Evolutionary conservation across 1,140 invertebrate genomes (phyloP), one percentile per base, ranked within the genome.

Genomic region (Drosophila bifasciata): DNA sequence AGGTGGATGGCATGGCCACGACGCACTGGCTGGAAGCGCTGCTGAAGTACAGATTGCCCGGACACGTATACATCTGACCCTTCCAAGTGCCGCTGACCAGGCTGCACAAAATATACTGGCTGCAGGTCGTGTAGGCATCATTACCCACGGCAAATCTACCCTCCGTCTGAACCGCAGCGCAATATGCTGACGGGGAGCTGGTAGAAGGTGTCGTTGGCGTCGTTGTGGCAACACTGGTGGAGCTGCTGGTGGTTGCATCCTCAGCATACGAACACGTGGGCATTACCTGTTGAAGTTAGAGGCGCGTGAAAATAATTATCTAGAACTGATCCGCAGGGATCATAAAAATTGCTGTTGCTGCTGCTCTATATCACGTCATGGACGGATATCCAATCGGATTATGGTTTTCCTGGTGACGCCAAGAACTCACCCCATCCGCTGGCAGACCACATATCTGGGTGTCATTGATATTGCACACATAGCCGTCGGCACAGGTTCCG

Each of bases 101-200:
- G 11, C 41, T 61, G 46, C 90, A 91, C 9, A 76, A 44, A 17
- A 91, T 69, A 23, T 91, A 91, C 79, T 90, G 85, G 36, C 41
- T 74, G 46, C 89, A 91, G 1, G 75, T 79, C 23, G 58, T 86
- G 25, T 51, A 56, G 15, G 75, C 50, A 39, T 76, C 58, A 25
- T 58, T 70, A 41, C 83, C 88, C 0, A 81, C 72, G 3, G 80
- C 55, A 44, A 71, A 90, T 36, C 70, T 56, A 2, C 68, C 84
- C 46, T 70, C 49, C 4, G 46, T 46, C 46, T 81, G 77, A 16
- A 89, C 44, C 0, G 58, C 53, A 11, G 57, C 57, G n/a, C 89
- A 91, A 25, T 80, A 89, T 0, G 45, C 41, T 9, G 69, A 21
- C 5, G 81, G 73, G 15, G 63, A 48, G 56, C 63, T 75, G 19